Evolutionary conservation across 2,113 vertebrate genomes (phyloP).

Genomic region (Halichoerus grypus): DNA sequence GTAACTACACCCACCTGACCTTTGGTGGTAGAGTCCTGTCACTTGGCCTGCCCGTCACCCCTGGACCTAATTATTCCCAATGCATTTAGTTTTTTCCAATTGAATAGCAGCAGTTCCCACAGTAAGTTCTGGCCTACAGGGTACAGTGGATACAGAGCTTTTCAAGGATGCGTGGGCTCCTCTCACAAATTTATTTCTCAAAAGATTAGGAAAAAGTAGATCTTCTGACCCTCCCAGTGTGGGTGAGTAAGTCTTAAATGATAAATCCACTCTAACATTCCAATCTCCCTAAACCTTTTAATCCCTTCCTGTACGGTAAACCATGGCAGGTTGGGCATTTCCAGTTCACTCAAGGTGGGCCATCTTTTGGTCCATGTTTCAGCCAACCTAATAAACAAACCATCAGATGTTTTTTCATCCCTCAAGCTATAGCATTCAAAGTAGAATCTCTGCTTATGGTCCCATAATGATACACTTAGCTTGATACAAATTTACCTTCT

Average conservation of each 20-base stretch:
- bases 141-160: background rate
- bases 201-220: background rate
- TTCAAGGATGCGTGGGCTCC: background rate
- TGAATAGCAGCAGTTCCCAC: background rate
- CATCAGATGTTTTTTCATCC: background rate
- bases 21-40: background rate
- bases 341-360: background rate
- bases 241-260: background rate
- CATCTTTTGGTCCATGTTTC: background rate
- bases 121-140: background rate
- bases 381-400: background rate
- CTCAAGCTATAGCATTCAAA: background rate
- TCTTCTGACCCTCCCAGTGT: background rate
- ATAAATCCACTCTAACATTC: background rate
- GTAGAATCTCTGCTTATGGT: background rate
- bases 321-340: background rate
- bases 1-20: background rate
- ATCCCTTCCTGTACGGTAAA: background rate
- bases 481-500: background rate
- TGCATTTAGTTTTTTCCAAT: background rate
- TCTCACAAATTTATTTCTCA: background rate
- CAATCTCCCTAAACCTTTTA: background rate
- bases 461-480: background rate
- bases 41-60: background rate
- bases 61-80: background rate